Base-by-base conservation (phyloP, 2,888 invertebrate species). In the Ecliptopera silaceata region DNA sequence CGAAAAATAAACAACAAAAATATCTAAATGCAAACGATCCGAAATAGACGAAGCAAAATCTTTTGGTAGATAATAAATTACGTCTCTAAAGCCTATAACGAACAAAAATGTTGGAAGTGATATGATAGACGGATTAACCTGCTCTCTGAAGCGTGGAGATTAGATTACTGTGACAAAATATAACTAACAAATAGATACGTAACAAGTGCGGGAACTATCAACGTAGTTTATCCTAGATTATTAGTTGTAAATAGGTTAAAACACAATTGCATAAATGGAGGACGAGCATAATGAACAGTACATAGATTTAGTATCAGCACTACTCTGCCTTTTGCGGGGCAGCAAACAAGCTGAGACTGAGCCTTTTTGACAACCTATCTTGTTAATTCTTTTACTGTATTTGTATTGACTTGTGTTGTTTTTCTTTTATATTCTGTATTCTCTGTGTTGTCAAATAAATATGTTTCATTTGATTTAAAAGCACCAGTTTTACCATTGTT, bases 121-220 rank as follows among this genome's bases (percentile, higher is more conserved):
- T 60, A 59, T 41, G 18, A 61, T 56, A 41, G 56, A 42, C 38
- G 50, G 65, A 63, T 63, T 53, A 61, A 41, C 57, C 31, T 53
- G 49, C 53, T 61, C 61, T 46, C 17, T 32, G 52, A 51, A 55
- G 47, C 50, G 56, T 51, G 49, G 47, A 51, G 60, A 65, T 65
- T 59, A 65, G 65, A 65, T 65, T 56, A 56, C 56, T 32, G 43
- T 50, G 54, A 59, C 54, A 54, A 58, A n/a, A n/a, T n/a, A 53
- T 45, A 53, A 49, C 38, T 44, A 36, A n/a, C 34, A 36, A 15
- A 38, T 42, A 45, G 31, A 39, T 53, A 50, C 41, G 44, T 41
- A 49, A 49, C 38, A 43, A 41, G 44, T 48, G 26, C 48, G 45
- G 41, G 12, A 34, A 53, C 49, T 49, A 53, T 22, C 12, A 6